Percentiles rank a stretch among this genome's conserved stretches.
phyloP scores from a whole-genome alignment of 2,113 vertebrate genomes.

The Chrysemys picta region DNA sequence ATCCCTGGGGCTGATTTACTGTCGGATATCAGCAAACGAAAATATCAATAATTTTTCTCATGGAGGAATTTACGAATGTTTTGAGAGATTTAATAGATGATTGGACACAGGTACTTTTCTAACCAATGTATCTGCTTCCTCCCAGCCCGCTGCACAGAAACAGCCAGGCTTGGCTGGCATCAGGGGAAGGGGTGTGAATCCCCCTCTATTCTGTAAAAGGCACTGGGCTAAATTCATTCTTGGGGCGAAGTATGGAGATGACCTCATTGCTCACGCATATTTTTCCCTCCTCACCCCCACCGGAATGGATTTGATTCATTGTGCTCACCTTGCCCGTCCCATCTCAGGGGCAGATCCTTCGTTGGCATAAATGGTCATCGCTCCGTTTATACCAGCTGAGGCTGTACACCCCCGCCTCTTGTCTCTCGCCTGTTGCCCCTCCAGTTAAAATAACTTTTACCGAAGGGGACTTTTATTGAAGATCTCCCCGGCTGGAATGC shows the following conservation, averaged over 20 bases:
- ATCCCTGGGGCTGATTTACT: too few relatives aligned
- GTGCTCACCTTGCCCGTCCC: not conserved
- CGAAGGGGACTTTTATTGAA: not conserved
- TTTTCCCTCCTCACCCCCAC: too few relatives aligned
- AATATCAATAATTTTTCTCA: not conserved
- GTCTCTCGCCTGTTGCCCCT: not conserved
- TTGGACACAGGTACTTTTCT: not conserved
- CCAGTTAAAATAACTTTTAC: not conserved
- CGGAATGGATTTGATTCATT: not conserved
- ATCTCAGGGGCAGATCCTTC: not conserved
- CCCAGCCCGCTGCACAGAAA: not conserved
- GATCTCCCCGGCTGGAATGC: not conserved
- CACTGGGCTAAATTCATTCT: too few relatives aligned
- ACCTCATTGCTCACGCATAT: too few relatives aligned
- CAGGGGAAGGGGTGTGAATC: too few relatives aligned
- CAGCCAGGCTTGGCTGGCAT: too few relatives aligned
- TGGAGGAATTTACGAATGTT: not conserved
- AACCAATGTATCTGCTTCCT: too few relatives aligned
- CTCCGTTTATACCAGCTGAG: not conserved
- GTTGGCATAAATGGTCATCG: not conserved
- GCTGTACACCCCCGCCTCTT: not conserved
- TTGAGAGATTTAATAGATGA: not conserved
- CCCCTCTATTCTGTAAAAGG: too few relatives aligned
- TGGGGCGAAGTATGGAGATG: too few relatives aligned
- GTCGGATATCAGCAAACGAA: not conserved